A percentile compares a stretch with the other conserved stretches of the same genome.
These are phyloP conservation scores for Dyspetes luteomarginatus DNA, from an alignment of 2,888 invertebrate genomes.

Conservation along the genomic window DNA sequence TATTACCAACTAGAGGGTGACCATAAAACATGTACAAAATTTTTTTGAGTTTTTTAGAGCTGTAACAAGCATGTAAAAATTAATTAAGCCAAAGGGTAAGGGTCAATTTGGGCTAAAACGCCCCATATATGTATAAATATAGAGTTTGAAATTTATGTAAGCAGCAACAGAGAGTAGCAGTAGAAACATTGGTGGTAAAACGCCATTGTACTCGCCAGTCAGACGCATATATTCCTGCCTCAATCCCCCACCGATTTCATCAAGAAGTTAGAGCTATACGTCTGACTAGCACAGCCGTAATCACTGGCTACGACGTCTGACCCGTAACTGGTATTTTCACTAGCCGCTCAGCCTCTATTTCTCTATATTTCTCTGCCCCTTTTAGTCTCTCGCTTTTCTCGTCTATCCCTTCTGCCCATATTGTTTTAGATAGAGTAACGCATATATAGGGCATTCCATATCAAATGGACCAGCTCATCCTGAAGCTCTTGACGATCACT, in stretches of 20 bases:
- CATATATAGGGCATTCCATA: too few relatives aligned
- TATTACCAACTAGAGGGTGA: too few relatives aligned
- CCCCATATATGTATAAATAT: background rate
- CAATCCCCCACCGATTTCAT: conserved; percentile 8
- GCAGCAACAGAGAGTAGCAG: conserved; percentile 3
- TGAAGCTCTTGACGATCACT: too few relatives aligned
- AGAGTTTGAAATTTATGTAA: conserved; percentile 50
- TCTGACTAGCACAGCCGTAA: conserved; percentile 43
- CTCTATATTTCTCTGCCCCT: background rate
- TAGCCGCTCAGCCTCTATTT: background rate
- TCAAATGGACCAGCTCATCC: too few relatives aligned
- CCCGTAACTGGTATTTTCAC: conserved; percentile 48
- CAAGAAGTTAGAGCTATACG: conserved; percentile 23
- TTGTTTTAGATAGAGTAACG: background rate
- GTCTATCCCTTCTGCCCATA: background rate
- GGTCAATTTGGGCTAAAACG: background rate
- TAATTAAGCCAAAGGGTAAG: too few relatives aligned
- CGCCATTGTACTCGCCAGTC: background rate
- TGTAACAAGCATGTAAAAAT: too few relatives aligned
- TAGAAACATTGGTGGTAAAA: conserved; percentile 1
- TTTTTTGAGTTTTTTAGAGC: too few relatives aligned
- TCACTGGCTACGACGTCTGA: conserved; percentile 47
- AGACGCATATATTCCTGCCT: background rate
- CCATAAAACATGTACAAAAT: too few relatives aligned
- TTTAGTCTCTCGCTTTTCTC: background rate